phyloP scores from a whole-genome alignment of 2,797 vertebrate species.

The Sebastes oblongus region DNA sequence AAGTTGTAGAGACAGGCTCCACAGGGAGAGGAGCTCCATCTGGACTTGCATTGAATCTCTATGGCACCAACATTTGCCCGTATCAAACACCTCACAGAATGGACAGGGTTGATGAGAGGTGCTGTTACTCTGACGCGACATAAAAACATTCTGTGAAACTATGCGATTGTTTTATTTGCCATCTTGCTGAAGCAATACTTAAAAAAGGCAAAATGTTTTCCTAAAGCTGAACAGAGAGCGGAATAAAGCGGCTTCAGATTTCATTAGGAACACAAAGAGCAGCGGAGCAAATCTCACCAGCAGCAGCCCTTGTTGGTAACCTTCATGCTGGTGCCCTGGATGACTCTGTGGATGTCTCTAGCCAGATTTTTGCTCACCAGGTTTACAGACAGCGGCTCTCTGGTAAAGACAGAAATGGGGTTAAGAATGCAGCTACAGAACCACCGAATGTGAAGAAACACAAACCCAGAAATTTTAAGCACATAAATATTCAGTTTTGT shows the following conservation, averaged over 20 bases:
- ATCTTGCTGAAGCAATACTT: neutral
- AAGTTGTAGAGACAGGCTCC: constrained; percentile 79
- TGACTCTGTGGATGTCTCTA: constrained; percentile 77
- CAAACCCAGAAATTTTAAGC: neutral
- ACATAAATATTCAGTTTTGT: neutral
- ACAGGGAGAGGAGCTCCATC: constrained; percentile 63
- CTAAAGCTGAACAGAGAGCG: neutral
- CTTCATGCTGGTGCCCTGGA: constrained; percentile 87
- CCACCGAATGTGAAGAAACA: neutral
- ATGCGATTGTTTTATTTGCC: neutral
- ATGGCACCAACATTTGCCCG: constrained; percentile 63
- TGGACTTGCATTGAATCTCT: constrained; percentile 76
- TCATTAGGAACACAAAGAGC: neutral
- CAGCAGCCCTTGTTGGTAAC: constrained; percentile 90
- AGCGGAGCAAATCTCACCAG: constrained; percentile 81
- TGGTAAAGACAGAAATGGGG: constrained; percentile 52
- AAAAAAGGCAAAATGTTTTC: neutral
- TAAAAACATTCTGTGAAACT: neutral
- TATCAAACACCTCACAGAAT: constrained; percentile 49
- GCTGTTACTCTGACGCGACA: constrained; percentile 18
- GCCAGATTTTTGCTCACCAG: constrained; percentile 86
- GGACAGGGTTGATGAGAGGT: constrained; percentile 67
- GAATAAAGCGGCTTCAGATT: rapidly evolving
- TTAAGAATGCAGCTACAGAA: neutral
- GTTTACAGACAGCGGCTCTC: constrained; percentile 87